phyloP scores from a whole-genome alignment of 2,113 vertebrate species.

The Passer domesticus region DNA sequence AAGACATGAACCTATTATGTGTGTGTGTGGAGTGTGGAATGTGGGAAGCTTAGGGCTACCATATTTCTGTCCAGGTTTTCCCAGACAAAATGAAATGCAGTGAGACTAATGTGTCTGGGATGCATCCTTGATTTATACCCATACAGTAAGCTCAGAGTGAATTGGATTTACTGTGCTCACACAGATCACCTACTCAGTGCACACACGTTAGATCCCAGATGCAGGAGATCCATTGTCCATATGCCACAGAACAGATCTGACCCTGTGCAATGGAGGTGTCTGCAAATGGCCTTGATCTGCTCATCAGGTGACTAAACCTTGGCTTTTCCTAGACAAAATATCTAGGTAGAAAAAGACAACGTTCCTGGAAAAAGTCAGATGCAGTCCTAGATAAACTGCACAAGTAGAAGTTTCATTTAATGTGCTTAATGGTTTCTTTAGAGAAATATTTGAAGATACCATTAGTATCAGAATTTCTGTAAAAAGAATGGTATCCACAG shows the following conservation, averaged over 20 bases:
- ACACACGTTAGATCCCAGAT: neutral
- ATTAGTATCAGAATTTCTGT: neutral
- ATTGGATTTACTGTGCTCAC: neutral
- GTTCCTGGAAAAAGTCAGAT: neutral
- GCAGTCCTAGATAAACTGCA: neutral
- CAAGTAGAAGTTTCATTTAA: neutral
- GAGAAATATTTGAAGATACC: neutral
- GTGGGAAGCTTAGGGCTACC: conserved; percentile 62
- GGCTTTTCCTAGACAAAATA: neutral
- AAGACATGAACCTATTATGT: conserved; percentile 34
- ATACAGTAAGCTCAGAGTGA: neutral
- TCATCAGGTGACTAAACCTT: neutral
- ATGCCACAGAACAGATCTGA: neutral
- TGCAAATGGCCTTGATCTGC: neutral
- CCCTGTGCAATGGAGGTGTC: neutral
- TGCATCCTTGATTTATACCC: conserved; percentile 56
- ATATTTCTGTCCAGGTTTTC: conserved; percentile 65
- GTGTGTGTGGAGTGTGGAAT: conserved; percentile 47
- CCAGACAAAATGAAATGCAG: conserved; percentile 63
- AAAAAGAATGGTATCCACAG: neutral
- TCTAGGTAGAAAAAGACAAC: neutral
- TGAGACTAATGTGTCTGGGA: conserved; percentile 68
- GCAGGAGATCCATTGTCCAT: neutral
- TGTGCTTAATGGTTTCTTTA: neutral
- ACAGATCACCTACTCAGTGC: neutral